Evolutionary conservation across 37 sponge, comb jelly and placozoan genomes (phyloP).

Genomic region (Spongilla lacustris): DNA sequence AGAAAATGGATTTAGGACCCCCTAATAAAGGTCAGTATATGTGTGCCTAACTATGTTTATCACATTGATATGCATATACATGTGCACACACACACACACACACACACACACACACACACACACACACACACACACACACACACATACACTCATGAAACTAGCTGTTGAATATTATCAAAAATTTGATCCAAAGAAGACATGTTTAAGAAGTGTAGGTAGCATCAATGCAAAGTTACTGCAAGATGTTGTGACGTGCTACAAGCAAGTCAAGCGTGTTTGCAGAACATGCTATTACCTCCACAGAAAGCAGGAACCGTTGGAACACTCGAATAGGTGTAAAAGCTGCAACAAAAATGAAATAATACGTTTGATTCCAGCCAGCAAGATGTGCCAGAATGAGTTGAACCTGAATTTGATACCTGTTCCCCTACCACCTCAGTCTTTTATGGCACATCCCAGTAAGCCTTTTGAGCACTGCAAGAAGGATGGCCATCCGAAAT

Average conservation of each 20-base stretch:
- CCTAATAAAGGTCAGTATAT: not conserved
- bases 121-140: too few species aligned
- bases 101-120: too few species aligned
- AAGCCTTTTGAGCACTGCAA: conserved; percentile 66
- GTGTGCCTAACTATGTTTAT: not conserved
- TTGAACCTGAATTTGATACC: conserved; percentile 5
- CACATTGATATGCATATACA: not conserved
- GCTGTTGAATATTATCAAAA: not conserved
- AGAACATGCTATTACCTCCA: conserved; percentile 18
- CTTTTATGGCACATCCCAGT: not conserved
- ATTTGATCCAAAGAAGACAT: not conserved
- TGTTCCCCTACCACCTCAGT: conserved; percentile 4
- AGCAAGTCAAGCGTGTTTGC: conserved; percentile 6
- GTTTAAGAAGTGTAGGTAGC: not conserved
- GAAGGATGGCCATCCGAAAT: conserved; percentile 43
- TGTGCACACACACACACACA: too few species aligned
- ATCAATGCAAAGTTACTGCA: conserved; percentile 2
- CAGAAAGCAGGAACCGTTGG: not conserved
- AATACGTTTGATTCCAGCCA: conserved; percentile 28
- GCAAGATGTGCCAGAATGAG: conserved; percentile 25
- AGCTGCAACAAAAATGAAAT: conserved; percentile 6
- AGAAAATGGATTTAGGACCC: not conserved
- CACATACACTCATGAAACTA: too few species aligned
- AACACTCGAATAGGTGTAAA: not conserved
- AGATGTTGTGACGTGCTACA: conserved; percentile 29